These are phyloP conservation scores for Nipponacmea schrenckii DNA, from an alignment of 2,888 invertebrate species.

Conservation along the genomic window DNA sequence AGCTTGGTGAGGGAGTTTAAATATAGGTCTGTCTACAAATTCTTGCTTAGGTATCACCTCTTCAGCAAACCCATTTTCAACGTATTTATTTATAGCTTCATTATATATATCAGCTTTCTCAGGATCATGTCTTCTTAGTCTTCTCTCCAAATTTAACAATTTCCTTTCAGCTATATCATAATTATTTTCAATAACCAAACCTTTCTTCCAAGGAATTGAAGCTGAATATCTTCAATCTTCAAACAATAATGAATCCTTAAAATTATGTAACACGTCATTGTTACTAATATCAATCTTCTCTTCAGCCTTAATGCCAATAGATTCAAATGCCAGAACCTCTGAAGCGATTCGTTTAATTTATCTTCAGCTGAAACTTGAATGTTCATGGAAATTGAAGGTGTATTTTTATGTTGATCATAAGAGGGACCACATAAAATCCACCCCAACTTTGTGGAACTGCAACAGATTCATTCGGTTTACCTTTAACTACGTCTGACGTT, in stretches of 20 bases:
- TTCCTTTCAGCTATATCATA: not conserved
- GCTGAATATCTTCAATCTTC: not conserved
- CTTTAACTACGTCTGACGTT: too few relatives aligned
- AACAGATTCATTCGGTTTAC: too few relatives aligned
- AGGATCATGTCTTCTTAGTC: not conserved
- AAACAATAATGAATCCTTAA: not conserved
- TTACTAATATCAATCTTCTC: not conserved
- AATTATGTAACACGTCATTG: not conserved
- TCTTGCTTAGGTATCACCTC: not conserved
- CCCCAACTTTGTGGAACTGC: too few relatives aligned
- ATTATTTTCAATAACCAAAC: not conserved
- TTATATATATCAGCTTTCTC: not conserved
- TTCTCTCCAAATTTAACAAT: not conserved
- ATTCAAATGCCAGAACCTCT: too few relatives aligned
- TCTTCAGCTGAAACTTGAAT: too few relatives aligned
- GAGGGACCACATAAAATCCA: too few relatives aligned
- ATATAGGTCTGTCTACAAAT: not conserved
- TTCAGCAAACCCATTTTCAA: slow-evolving; percentile 1
- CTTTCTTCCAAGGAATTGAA: not conserved
- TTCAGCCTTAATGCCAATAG: too few relatives aligned
- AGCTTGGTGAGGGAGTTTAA: slow-evolving; percentile 4
- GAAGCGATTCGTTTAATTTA: too few relatives aligned
- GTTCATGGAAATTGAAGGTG: too few relatives aligned
- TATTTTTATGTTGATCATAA: too few relatives aligned
- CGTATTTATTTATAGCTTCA: not conserved